Evolutionary conservation across 37 sponge, comb jelly and placozoan species (phyloP), one percentile per base, ranked within the genome.

Genomic region (Diacarnus erythraeanus): DNA sequence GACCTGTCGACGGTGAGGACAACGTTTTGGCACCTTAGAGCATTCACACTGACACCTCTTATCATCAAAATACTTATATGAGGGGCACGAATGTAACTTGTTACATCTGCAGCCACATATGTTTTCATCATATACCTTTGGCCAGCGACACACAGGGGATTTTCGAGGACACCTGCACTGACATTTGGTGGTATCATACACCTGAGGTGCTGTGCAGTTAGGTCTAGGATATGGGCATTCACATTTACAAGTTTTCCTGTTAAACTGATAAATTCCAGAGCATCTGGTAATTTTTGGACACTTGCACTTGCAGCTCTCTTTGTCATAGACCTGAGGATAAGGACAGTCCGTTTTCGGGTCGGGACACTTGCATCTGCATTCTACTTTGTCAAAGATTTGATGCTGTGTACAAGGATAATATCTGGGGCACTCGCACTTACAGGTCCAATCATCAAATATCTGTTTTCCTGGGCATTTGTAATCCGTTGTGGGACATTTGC

Each of bases 51-150:
- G 4, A n/a, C 77, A 77, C 21, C 23, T 61, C 1, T 23, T 36
- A 25, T 59, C 40, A 33, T 77, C 63, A 36, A 77, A 77, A 2
- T 38, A 22, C 63, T 77, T 59, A 56, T 10, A 3, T 26, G 34
- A 31, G 12, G 51, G 51, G 12, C 51, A 47, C 12, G 51, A 47
- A 38, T n/a, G n/a, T n/a, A n/a, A n/a, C n/a, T n/a, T n/a, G n/a
- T n/a, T n/a, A 56, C 87, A 86, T 51, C 64, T 30, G 34, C 87
- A 86, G 44, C 71, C 15, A 40, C 85, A 84, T 5, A 51, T 77
- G 26, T 84, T 22, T 5, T 70, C 3, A 36, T 84, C 39, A 35
- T 76, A 80, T 12, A 23, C 20, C 71, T 80, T 65, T 56, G 57
- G 79, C 5, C 22, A 22, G 18, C 39, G 69, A 69, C 80, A 79